Evolutionary conservation across 1,140 invertebrate genomes (phyloP).

Genomic region (Doryteuthis pealeii): DNA sequence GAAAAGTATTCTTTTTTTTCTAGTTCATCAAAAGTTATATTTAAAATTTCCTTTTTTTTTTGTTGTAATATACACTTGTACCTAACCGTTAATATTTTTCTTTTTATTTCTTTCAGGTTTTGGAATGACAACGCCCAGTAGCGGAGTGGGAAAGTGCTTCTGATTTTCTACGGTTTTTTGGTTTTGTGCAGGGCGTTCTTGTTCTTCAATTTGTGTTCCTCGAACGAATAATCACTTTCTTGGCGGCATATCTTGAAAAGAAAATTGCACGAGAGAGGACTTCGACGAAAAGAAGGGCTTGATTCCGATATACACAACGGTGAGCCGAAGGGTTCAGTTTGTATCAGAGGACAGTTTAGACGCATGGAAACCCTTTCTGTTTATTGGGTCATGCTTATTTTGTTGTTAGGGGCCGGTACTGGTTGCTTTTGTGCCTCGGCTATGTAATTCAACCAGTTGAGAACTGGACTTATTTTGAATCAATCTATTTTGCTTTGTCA

Average conservation of each 20-base stretch:
- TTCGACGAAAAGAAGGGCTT: slow-evolving; percentile 52
- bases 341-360: slow-evolving; percentile 57
- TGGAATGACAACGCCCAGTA: slow-evolving; percentile 70
- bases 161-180: slow-evolving; percentile 71
- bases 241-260: slow-evolving; percentile 68
- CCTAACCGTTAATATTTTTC: too few relatives aligned
- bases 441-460: slow-evolving; percentile 68
- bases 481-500: slow-evolving; percentile 73
- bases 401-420: slow-evolving; percentile 63
- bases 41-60: too few relatives aligned
- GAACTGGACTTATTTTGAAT: slow-evolving; percentile 70
- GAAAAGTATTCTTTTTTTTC: too few relatives aligned
- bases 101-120: slow-evolving; percentile 64
- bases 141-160: slow-evolving; percentile 65
- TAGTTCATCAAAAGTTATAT: too few relatives aligned
- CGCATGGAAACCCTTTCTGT: slow-evolving; percentile 74
- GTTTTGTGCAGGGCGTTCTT: slow-evolving; percentile 73
- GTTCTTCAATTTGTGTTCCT: slow-evolving; percentile 75
- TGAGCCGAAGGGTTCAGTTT: slow-evolving; percentile 40
- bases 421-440: slow-evolving; percentile 66
- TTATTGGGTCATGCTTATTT: slow-evolving; percentile 73
- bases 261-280: slow-evolving; percentile 64
- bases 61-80: too few relatives aligned
- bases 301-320: slow-evolving; percentile 34
- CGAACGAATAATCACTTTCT: slow-evolving; percentile 72